These are phyloP conservation scores for Drosophila stalkeri DNA, from an alignment of 2,888 invertebrate species.

Conservation along the genomic window DNA sequence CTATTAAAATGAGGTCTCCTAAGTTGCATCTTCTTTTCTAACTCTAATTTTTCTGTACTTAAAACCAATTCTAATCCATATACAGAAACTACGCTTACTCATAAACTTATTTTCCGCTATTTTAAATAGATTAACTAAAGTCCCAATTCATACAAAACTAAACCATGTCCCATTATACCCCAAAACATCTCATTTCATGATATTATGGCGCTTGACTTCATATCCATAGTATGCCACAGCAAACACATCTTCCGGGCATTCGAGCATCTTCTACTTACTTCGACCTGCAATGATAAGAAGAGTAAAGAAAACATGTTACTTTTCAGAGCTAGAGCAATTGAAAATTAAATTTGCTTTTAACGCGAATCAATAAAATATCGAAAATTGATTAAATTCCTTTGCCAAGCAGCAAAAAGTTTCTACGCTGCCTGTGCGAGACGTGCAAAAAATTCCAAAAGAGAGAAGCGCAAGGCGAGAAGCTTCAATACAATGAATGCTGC, in stretches of 20 bases:
- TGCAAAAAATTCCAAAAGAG: slow-evolving; percentile 63
- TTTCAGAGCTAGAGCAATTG: slow-evolving; percentile 33
- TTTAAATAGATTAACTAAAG: background rate
- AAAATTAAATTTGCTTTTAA: slow-evolving; percentile 78
- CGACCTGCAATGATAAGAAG: slow-evolving; percentile 83
- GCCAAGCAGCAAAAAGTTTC: slow-evolving; percentile 53
- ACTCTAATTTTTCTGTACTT: background rate
- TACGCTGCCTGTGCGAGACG: slow-evolving; percentile 46
- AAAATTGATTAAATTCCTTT: slow-evolving; percentile 82
- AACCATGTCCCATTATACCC: background rate
- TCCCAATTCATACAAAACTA: background rate
- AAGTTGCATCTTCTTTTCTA: background rate
- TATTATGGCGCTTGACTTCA: background rate
- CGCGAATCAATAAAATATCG: slow-evolving; percentile 82
- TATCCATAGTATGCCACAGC: background rate
- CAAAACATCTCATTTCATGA: background rate
- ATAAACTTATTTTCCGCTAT: background rate
- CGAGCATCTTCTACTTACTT: slow-evolving; percentile 83
- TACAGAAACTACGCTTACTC: background rate
- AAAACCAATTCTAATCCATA: background rate
- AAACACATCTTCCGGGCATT: background rate
- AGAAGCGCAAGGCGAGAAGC: background rate
- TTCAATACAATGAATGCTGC: background rate
- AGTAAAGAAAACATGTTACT: slow-evolving; percentile 24
- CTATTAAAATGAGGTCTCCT: background rate